Base-by-base conservation (phyloP, 2,888 invertebrate species). In the Drosophila phalerata region DNA sequence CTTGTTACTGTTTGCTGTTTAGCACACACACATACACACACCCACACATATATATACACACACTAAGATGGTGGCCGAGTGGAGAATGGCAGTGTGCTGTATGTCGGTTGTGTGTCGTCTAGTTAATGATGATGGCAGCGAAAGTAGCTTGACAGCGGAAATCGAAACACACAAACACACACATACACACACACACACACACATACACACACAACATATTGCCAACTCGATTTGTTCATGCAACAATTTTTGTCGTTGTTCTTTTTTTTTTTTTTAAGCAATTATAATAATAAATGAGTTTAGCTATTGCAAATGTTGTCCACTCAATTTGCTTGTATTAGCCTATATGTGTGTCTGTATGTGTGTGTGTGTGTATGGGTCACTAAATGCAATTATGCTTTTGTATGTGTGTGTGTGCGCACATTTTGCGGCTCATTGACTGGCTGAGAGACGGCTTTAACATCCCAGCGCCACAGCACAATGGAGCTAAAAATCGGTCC, bases 271-370 rank as follows among this genome's bases (percentile, higher is more conserved):
- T 73, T 69, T 78, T 74, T 45, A 47, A 70, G 61, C 85, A 87
- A 85, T 84, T 87, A 84, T 85, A 81, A 87, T 87, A 87, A 79
- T 82, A 79, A 87, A 84, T 87, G 82, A 81, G 70, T 70, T 77
- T 67, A 42, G 76, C 64, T 38, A 65, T 62, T 67, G 48, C 47
- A 52, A 71, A 55, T 32, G 66, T 34, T 65, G 76, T 22, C 61
- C 60, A 53, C 32, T 45, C 52, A n/a, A 32, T 51, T 51, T 51
- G 32, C 48, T 22, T 40, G 53, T 25, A n/a, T 25, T 19, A 28
- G 42, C 28, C 4, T 15, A 15, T 48, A 15, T 38, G 8, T 38
- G 5, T 19, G 19, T 15, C 1, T 42, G 19, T 51, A 22, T 66
- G 19, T 64, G 15, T 60, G 32, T 69, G 49, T 58, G 13, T 53